Evolutionary conservation across 2,797 vertebrate species (phyloP).

Genomic region (Pipistrellus pygmaeus): DNA sequence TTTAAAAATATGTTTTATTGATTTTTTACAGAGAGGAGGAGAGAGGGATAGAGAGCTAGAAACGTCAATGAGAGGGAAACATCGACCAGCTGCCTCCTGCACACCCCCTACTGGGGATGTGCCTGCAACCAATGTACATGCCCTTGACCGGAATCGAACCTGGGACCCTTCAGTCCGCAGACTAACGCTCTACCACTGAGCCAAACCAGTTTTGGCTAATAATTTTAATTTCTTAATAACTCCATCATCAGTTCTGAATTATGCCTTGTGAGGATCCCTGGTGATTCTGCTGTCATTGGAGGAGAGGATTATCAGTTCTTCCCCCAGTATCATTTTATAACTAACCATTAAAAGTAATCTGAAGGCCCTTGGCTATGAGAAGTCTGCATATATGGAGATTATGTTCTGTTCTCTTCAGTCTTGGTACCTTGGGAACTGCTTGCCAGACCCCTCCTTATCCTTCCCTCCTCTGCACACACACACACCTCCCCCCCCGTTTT

Average conservation of each 20-base stretch:
- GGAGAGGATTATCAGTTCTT: slow-evolving; percentile 1
- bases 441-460: neutral
- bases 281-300: slow-evolving; percentile 19
- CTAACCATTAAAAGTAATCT: neutral
- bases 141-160: too few relatives aligned
- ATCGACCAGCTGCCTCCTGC: too few relatives aligned
- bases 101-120: too few relatives aligned
- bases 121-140: too few relatives aligned
- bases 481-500: neutral
- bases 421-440: slow-evolving; percentile 45
- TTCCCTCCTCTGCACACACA: neutral
- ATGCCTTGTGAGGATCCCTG: slow-evolving; percentile 4
- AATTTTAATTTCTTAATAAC: slow-evolving; percentile 58
- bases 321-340: slow-evolving; percentile 1
- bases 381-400: neutral
- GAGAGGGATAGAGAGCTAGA: too few relatives aligned
- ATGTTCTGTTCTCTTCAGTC: slow-evolving; percentile 27
- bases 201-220: neutral
- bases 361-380: slow-evolving; percentile 40
- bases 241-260: slow-evolving; percentile 53
- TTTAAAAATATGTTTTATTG: too few relatives aligned
- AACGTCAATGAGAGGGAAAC: too few relatives aligned
- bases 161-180: too few relatives aligned
- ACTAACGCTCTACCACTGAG: too few relatives aligned
- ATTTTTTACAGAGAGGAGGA: too few relatives aligned